These are phyloP conservation scores for Torymus tubicola DNA, from an alignment of 2,888 invertebrate genomes.

Conservation along the genomic window DNA sequence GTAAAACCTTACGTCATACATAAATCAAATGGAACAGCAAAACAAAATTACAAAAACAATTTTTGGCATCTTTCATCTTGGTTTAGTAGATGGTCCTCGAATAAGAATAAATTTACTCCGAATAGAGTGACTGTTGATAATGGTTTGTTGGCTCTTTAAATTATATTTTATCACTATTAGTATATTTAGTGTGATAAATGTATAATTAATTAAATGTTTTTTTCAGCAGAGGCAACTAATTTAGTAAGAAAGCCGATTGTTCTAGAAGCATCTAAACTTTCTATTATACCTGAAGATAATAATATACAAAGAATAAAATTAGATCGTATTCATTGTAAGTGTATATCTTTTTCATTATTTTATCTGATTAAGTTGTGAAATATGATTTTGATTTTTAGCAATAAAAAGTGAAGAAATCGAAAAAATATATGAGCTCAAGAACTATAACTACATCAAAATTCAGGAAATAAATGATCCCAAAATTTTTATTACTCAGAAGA, in stretches of 20 bases:
- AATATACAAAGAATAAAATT: constrained; percentile 6
- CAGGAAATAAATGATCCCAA: constrained; percentile 54
- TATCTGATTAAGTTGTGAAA: background rate
- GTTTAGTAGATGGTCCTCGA: no score
- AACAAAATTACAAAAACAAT: no score
- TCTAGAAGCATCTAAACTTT: background rate
- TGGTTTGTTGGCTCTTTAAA: no score
- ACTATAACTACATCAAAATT: constrained; percentile 65
- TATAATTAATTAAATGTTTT: background rate
- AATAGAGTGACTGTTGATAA: no score
- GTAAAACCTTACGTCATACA: no score
- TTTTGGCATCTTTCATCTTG: no score
- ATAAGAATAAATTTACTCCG: no score
- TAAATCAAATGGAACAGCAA: no score
- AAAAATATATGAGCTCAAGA: constrained; percentile 67
- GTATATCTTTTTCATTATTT: background rate
- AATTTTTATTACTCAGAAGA: background rate
- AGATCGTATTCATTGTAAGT: constrained; percentile 33
- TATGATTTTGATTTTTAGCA: constrained; percentile 44
- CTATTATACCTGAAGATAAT: background rate
- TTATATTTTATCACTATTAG: no score
- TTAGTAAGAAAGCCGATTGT: constrained; percentile 35
- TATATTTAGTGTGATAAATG: background rate
- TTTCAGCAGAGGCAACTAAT: background rate
- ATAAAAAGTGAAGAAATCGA: constrained; percentile 56